Percentiles rank a stretch among this genome's conserved stretches.
These are phyloP conservation scores for Solea senegalensis DNA, from an alignment of 2,113 vertebrate species.

Conservation along the genomic window DNA sequence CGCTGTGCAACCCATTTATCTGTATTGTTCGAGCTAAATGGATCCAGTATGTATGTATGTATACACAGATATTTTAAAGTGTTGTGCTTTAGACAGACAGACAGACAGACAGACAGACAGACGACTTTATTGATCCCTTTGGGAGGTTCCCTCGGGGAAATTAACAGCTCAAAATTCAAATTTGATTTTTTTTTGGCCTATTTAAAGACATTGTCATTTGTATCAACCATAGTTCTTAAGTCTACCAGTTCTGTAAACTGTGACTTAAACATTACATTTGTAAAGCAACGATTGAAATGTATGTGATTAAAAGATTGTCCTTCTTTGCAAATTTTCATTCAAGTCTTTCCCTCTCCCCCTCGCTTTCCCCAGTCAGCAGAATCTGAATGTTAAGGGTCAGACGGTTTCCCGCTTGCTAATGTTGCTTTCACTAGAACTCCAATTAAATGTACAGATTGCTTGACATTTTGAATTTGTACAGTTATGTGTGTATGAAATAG, in stretches of 20 bases:
- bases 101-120: too few species aligned
- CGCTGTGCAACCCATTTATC: too few species aligned
- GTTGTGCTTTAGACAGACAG: slow-evolving; percentile 8
- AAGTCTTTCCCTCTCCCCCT: slow-evolving; percentile 34
- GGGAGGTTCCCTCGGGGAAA: too few species aligned
- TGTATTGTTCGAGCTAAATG: too few species aligned
- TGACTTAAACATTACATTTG: slow-evolving; percentile 25
- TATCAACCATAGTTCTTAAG: slow-evolving; percentile 16
- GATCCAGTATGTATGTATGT: slow-evolving; percentile 15
- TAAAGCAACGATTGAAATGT: slow-evolving; percentile 8
- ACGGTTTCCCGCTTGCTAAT: slow-evolving; percentile 50
- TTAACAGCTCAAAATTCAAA: too few species aligned
- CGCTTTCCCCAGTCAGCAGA: slow-evolving; percentile 30
- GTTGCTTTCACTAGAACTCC: slow-evolving; percentile 52
- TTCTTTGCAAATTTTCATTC: slow-evolving; percentile 8
- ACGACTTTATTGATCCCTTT: too few species aligned
- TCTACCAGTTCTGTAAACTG: slow-evolving; percentile 31
- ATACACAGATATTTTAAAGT: slow-evolving; percentile 17
- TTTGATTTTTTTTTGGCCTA: slow-evolving; percentile 28
- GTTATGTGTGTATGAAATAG: slow-evolving; percentile 63
- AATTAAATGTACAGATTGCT: slow-evolving; percentile 70
- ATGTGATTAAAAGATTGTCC: slow-evolving; percentile 9
- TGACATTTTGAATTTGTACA: slow-evolving; percentile 68
- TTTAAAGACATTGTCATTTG: slow-evolving; percentile 5
- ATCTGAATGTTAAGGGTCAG: slow-evolving; percentile 63